phyloP scores from a whole-genome alignment of 2,888 invertebrate species.

The Eulithis testata region DNA sequence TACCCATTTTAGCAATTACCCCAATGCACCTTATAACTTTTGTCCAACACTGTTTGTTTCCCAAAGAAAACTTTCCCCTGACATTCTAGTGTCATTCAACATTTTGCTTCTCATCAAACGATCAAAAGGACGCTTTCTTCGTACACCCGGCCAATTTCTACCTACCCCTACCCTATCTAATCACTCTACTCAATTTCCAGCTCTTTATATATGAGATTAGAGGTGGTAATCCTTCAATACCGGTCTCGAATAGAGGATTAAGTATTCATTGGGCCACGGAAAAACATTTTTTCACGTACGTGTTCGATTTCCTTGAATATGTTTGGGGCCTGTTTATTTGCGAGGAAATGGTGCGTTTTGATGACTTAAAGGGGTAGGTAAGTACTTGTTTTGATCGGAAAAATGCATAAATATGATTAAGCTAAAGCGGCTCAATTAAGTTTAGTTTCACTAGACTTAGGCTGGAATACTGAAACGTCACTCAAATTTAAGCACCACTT shows the following conservation, averaged over 20 bases:
- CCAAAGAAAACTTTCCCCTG: background rate
- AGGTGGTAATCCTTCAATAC: constrained; percentile 10
- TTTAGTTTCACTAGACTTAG: too few relatives aligned
- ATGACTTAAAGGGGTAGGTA: constrained; percentile 8
- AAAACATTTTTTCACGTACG: constrained; percentile 49
- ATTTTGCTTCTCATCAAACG: constrained; percentile 16
- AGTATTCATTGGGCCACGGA: constrained; percentile 50
- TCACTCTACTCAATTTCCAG: background rate
- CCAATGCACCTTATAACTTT: too few relatives aligned
- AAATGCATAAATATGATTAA: too few relatives aligned
- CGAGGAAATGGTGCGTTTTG: constrained; percentile 11
- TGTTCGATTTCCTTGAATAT: constrained; percentile 47
- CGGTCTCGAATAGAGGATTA: constrained; percentile 38
- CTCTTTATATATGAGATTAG: background rate
- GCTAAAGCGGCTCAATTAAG: too few relatives aligned
- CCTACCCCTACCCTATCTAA: background rate
- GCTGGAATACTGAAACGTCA: too few relatives aligned
- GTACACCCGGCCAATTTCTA: background rate
- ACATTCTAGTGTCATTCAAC: constrained; percentile 1
- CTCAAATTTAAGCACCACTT: too few relatives aligned
- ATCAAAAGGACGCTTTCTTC: constrained; percentile 7
- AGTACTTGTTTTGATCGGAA: background rate
- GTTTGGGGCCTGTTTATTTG: constrained; percentile 42
- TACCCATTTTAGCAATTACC: too few relatives aligned
- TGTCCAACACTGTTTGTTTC: background rate